These are phyloP conservation scores for Ennomos erosarius DNA, from an alignment of 2,888 invertebrate genomes.

Conservation along the genomic window DNA sequence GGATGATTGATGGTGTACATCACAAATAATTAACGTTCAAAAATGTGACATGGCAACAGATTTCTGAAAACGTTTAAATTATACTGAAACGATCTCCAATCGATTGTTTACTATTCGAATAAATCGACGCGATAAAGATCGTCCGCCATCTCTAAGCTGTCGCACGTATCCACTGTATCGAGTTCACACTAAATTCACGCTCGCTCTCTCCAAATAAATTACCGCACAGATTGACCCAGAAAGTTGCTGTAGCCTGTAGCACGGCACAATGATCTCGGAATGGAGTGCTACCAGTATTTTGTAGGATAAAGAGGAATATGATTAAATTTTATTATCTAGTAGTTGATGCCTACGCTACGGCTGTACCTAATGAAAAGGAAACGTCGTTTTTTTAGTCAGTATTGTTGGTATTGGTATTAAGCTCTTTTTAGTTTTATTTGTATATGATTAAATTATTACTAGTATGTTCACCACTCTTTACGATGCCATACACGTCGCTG, in stretches of 20 bases:
- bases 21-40: too few species aligned
- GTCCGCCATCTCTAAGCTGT: constrained; percentile 55
- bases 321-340: not conserved
- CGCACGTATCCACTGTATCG: constrained; percentile 46
- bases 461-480: too few species aligned
- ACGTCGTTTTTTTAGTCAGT: too few species aligned
- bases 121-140: constrained; percentile 29
- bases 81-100: not conserved
- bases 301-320: constrained; percentile 11
- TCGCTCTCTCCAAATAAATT: constrained; percentile 73
- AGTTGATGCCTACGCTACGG: not conserved
- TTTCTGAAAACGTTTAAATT: not conserved
- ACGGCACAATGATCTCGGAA: constrained; percentile 58
- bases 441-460: too few species aligned
- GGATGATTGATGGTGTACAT: too few species aligned
- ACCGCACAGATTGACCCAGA: constrained; percentile 74
- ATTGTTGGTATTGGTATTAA: too few species aligned
- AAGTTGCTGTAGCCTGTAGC: constrained; percentile 55
- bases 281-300: constrained; percentile 20
- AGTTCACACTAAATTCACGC: constrained; percentile 49
- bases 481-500: too few species aligned
- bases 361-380: too few species aligned
- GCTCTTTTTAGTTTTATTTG: too few species aligned
- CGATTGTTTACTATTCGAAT: constrained; percentile 5
- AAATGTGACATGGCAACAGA: too few species aligned